Percentiles rank a stretch among this genome's conserved stretches.
phyloP scores from a whole-genome alignment of 2,888 invertebrate genomes.

The Thera britannica region DNA sequence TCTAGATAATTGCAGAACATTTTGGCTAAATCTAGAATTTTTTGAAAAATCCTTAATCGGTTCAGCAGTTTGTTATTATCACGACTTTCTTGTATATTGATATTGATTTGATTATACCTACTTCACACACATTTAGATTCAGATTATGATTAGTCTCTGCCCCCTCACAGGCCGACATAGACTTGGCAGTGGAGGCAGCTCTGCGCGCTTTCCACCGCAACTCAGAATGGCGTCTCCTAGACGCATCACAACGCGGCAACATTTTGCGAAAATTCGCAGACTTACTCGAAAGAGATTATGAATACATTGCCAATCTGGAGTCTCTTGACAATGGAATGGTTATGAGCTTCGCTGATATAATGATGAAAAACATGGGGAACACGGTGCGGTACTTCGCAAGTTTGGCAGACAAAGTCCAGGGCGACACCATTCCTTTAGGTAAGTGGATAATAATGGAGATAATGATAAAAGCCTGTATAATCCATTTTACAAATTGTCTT shows the following conservation, averaged over 20 bases:
- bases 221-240: constrained; percentile 91
- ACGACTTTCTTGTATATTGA: too few relatives aligned
- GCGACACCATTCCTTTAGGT: constrained; percentile 73
- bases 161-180: constrained; percentile 86
- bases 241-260: constrained; percentile 91
- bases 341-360: constrained; percentile 85
- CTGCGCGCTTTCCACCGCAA: constrained; percentile 87
- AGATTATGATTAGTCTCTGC: too few relatives aligned
- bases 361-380: constrained; percentile 67
- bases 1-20: too few relatives aligned
- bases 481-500: too few relatives aligned
- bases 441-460: constrained; percentile 4
- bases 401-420: constrained; percentile 94
- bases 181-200: constrained; percentile 90
- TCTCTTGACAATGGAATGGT: constrained; percentile 96
- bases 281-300: constrained; percentile 89
- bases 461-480: too few relatives aligned
- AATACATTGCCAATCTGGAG: constrained; percentile 92
- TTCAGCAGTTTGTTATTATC: too few relatives aligned
- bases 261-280: constrained; percentile 91
- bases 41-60: too few relatives aligned
- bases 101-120: too few relatives aligned
- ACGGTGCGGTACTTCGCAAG: constrained; percentile 92
- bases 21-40: too few relatives aligned
- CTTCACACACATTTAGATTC: too few relatives aligned